Conservation (phyloP, 2,113 vertebrate genomes). For the Xyliphius kryptos region DNA sequence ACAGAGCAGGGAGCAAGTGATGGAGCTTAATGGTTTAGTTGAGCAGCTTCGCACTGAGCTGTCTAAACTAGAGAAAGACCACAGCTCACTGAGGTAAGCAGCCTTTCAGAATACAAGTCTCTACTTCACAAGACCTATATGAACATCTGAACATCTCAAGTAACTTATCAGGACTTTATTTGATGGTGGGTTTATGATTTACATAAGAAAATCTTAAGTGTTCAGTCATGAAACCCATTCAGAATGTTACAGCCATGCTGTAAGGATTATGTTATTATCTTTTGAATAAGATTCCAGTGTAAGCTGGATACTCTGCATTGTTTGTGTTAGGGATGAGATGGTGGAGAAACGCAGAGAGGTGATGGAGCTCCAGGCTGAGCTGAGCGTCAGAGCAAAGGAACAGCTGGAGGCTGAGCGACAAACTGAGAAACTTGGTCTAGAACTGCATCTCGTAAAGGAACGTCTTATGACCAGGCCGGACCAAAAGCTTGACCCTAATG, state of each 20-base stretch:
- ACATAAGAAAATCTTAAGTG: too few species aligned
- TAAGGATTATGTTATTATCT: too few species aligned
- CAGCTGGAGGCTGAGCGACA: slow-evolving; percentile 59
- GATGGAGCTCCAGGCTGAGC: slow-evolving; percentile 65
- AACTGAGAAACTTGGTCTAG: slow-evolving; percentile 56
- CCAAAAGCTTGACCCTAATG: slow-evolving; percentile 8
- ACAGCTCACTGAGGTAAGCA: slow-evolving; percentile 62
- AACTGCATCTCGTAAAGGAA: slow-evolving; percentile 47
- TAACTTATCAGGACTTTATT: too few species aligned
- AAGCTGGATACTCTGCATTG: too few species aligned
- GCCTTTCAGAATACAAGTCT: not conserved
- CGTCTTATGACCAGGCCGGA: slow-evolving; percentile 46
- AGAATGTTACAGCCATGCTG: too few species aligned
- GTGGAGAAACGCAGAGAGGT: slow-evolving; percentile 54
- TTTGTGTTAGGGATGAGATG: slow-evolving; percentile 54
- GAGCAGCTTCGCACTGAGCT: slow-evolving; percentile 57
- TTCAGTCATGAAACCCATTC: too few species aligned
- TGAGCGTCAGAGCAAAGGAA: slow-evolving; percentile 60
- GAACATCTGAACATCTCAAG: not conserved
- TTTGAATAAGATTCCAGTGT: too few species aligned
- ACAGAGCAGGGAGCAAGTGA: slow-evolving; percentile 50
- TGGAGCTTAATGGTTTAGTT: slow-evolving; percentile 57
- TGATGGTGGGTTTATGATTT: too few species aligned
- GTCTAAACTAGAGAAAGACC: slow-evolving; percentile 60
- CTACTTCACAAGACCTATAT: not conserved